Conservation (phyloP, 2,888 invertebrate species). For the Drosophila mercatorum region DNA sequence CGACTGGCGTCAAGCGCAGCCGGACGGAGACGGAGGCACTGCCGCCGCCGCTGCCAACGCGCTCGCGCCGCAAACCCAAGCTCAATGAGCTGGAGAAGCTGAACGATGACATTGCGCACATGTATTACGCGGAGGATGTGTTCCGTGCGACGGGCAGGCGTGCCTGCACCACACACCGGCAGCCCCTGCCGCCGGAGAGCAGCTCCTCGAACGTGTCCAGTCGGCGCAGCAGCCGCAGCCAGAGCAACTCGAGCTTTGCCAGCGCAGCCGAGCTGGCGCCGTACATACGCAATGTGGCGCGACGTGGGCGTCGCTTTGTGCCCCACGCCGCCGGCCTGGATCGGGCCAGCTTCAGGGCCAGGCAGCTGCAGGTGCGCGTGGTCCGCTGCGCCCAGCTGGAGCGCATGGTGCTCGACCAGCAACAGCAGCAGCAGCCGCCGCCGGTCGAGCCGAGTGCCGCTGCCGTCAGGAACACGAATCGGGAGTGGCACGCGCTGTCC, state of each 20-base stretch:
- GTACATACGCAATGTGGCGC: slow-evolving; percentile 43
- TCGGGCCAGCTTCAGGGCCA: slow-evolving; percentile 22
- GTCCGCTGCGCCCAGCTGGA: neutral
- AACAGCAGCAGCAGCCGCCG: too few relatives aligned
- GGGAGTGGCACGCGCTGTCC: slow-evolving; percentile 79
- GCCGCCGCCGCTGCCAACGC: slow-evolving; percentile 79
- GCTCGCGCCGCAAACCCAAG: slow-evolving; percentile 77
- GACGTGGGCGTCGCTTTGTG: slow-evolving; percentile 40
- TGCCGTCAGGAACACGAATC: slow-evolving; percentile 57
- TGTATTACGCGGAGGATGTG: slow-evolving; percentile 87
- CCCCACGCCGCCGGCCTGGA: neutral
- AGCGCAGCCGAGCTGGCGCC: slow-evolving; percentile 6
- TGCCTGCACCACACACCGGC: slow-evolving; percentile 84
- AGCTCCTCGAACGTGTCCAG: neutral
- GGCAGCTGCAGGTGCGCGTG: slow-evolving; percentile 15
- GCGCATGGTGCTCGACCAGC: neutral
- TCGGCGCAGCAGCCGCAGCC: slow-evolving; percentile 74
- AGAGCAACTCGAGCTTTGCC: neutral
- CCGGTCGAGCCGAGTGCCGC: neutral
- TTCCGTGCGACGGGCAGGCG: slow-evolving; percentile 87
- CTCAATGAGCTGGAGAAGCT: slow-evolving; percentile 86
- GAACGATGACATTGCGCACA: slow-evolving; percentile 88
- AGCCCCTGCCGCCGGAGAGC: neutral
- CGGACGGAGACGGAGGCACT: neutral
- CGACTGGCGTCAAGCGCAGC: neutral